Base-by-base conservation (phyloP, 1,140 invertebrate genomes). In the Sogatella furcifera region DNA sequence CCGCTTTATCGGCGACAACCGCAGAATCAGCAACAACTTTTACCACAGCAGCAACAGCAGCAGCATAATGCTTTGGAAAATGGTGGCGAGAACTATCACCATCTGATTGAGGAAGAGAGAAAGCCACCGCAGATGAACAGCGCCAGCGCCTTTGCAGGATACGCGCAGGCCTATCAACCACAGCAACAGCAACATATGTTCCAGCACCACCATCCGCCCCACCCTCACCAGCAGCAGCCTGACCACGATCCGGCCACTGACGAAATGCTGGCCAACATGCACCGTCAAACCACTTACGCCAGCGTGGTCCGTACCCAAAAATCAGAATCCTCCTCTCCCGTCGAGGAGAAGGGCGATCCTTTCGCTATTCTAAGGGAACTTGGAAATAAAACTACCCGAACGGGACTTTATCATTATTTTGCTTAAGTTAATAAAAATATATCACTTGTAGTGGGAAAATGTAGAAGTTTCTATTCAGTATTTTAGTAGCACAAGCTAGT, bases 1-100 rank as follows among this genome's bases (percentile, higher is more conserved):
- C 77, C 77, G 0, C 65, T 78, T 15, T 79, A 78, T 60, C 69
- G 74, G 14, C 68, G 77, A 5, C 77, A 79, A 63, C 70, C 72
- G 59, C 59, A 60, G 52, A 60, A 54, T 41, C 57, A 59, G 13
- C 21, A 15, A 11, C 8, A 15, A 6, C 43, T 28, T 2, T 2
- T 28, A n/a, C n/a, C n/a, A n/a, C n/a, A n/a, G 13, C 68, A 77
- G 5, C 77, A 79, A 63, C 70, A 71, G 52, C 59, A 60, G 38
- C 13, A 63, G 59, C 6, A 60, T 57, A 21, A 17, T 59, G 13
- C 62, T 55, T 24, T 56, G 57, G 15, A 42, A 46, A n/a, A 43
- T 56, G 38, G 14, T 14, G 42, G 44, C 52, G 6, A 52, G 52
- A 21, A 56, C 62, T 41, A 24, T 44, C 5, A 44, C 56, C 14